phyloP scores from a whole-genome alignment of 1,140 invertebrate genomes.

The Eriocheir sinensis region DNA sequence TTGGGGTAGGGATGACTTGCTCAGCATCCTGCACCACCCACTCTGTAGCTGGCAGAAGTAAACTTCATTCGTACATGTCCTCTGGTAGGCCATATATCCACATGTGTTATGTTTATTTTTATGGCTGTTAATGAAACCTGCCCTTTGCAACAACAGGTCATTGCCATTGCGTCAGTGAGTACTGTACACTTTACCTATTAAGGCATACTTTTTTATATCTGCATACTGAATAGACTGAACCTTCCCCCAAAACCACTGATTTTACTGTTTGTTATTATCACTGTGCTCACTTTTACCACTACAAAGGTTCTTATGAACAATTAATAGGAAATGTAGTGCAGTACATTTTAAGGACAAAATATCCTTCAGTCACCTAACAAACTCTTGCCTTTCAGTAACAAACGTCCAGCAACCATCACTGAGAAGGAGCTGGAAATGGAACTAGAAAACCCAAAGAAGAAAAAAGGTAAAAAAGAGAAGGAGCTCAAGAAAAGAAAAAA shows the following conservation, averaged over 20 bases:
- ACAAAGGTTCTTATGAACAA: not conserved
- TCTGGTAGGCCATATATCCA: no score
- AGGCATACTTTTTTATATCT: not conserved
- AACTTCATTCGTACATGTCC: no score
- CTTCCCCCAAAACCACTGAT: not conserved
- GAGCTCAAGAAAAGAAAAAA: not conserved
- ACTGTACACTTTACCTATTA: no score
- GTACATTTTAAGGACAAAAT: not conserved
- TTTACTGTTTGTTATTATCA: conserved; percentile 7
- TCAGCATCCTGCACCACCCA: no score
- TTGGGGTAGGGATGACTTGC: no score
- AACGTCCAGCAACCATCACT: conserved; percentile 35
- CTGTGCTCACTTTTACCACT: not conserved
- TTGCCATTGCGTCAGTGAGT: no score
- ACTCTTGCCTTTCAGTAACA: conserved; percentile 19
- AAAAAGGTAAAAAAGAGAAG: not conserved
- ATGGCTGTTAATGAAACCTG: no score
- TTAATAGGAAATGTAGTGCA: not conserved
- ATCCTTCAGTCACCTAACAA: not conserved
- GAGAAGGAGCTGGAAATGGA: conserved; percentile 42
- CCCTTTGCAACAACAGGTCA: no score
- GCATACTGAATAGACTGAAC: not conserved
- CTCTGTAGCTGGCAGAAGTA: no score
- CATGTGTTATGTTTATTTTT: no score
- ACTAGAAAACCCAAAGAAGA: not conserved